Percentiles rank a stretch among this genome's conserved stretches.
phyloP scores from a whole-genome alignment of 2,113 vertebrate genomes.

The Rhea pennata region DNA sequence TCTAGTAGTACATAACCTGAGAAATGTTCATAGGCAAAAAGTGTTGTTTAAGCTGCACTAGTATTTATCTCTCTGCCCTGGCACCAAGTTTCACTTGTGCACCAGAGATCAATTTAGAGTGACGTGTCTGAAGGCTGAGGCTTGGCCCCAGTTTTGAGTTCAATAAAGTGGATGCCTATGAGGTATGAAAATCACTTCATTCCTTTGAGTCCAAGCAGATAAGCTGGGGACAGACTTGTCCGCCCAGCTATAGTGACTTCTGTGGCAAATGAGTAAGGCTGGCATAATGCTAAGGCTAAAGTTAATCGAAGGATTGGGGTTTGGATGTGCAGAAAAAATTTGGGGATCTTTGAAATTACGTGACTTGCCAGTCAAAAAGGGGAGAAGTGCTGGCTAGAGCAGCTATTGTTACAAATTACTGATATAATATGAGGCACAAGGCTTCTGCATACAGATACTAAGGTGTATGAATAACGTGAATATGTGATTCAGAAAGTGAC shows the following conservation, averaged over 20 bases:
- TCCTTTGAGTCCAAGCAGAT: neutral
- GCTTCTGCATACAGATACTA: neutral
- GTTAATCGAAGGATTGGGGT: neutral
- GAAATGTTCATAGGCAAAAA: no score
- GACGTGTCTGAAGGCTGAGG: neutral
- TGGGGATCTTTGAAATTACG: neutral
- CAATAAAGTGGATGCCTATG: neutral
- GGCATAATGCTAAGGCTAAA: neutral
- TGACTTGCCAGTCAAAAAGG: neutral
- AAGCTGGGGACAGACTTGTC: neutral
- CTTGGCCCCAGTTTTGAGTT: neutral
- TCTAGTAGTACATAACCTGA: no score
- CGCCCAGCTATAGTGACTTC: neutral
- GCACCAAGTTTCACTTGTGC: neutral
- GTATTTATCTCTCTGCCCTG: neutral
- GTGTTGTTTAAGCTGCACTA: neutral
- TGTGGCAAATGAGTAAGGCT: neutral
- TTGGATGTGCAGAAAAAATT: neutral
- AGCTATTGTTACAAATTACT: neutral
- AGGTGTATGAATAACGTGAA: fast-evolving
- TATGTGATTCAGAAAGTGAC: neutral
- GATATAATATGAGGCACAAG: neutral
- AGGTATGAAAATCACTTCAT: neutral
- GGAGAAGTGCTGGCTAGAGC: neutral
- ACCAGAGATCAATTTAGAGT: neutral